Conservation (phyloP, 2,113 vertebrate genomes). For the Syngnathus scovelli region DNA sequence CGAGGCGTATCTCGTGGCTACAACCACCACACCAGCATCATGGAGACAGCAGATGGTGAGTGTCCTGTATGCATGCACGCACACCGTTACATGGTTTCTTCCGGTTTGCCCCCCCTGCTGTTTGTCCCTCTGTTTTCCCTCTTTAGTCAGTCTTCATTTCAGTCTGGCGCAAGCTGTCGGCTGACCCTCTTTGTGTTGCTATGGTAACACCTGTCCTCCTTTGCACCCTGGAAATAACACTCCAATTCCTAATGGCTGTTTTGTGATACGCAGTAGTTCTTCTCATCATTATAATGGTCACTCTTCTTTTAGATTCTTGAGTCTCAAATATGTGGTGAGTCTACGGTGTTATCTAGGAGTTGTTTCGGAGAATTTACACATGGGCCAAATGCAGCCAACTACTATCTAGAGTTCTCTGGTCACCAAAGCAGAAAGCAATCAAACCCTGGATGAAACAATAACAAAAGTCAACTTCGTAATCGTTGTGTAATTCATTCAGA, state of each 20-base stretch:
- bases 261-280: not conserved
- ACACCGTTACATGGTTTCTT: slow-evolving; percentile 23
- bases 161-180: not conserved
- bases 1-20: slow-evolving; percentile 76
- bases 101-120: slow-evolving; percentile 38
- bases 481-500: not conserved
- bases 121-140: slow-evolving; percentile 29
- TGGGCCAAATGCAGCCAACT: too few species aligned
- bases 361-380: not conserved
- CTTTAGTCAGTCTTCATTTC: not conserved
- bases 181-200: slow-evolving; percentile 33
- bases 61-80: slow-evolving; percentile 31
- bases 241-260: not conserved
- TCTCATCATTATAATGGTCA: not conserved
- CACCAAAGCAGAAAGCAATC: not conserved
- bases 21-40: slow-evolving; percentile 71
- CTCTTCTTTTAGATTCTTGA: not conserved
- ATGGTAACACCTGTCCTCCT: slow-evolving; percentile 35
- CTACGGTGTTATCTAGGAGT: slow-evolving; percentile 6
- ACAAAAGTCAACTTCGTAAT: not conserved
- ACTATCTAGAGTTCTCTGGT: too few species aligned
- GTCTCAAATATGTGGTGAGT: not conserved
- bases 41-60: slow-evolving; percentile 94
- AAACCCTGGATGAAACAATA: not conserved
- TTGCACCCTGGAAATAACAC: not conserved